phyloP scores from a whole-genome alignment of 2,797 vertebrate species.

The Chelmon rostratus region DNA sequence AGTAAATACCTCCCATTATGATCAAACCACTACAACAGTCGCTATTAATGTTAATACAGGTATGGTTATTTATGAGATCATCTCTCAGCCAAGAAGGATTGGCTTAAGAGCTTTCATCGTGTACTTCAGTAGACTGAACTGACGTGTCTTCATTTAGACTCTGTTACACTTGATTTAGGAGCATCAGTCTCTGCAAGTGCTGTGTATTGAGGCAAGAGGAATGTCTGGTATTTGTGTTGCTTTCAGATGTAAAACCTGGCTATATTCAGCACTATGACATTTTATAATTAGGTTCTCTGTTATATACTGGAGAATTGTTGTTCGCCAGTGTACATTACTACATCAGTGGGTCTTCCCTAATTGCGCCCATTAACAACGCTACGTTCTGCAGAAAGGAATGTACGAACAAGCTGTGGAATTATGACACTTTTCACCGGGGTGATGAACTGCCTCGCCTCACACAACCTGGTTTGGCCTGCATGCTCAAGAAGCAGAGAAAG shows the following conservation, averaged over 20 bases:
- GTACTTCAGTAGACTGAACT: conserved; percentile 40
- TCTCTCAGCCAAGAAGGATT: conserved; percentile 41
- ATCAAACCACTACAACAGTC: conserved; percentile 58
- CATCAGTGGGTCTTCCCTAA: neutral
- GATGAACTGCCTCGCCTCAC: conserved; percentile 31
- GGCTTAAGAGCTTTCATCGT: conserved; percentile 53
- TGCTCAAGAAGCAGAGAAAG: conserved; percentile 23
- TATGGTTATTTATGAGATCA: conserved; percentile 64
- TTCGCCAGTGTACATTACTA: conserved; percentile 9
- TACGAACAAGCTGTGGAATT: neutral
- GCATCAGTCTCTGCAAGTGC: neutral
- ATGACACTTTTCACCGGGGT: neutral
- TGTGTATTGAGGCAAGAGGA: neutral
- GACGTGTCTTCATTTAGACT: conserved; percentile 47
- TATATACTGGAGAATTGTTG: neutral
- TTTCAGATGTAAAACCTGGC: neutral
- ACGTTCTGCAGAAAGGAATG: neutral
- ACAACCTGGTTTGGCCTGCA: conserved; percentile 15
- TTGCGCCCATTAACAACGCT: neutral
- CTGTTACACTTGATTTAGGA: conserved; percentile 15
- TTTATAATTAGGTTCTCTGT: neutral
- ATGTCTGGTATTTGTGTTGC: neutral
- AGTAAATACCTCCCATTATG: conserved; percentile 61
- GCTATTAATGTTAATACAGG: conserved; percentile 52
- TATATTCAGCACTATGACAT: neutral